phyloP scores from a whole-genome alignment of 1,140 invertebrate species.

The Calephelis virginiensis region DNA sequence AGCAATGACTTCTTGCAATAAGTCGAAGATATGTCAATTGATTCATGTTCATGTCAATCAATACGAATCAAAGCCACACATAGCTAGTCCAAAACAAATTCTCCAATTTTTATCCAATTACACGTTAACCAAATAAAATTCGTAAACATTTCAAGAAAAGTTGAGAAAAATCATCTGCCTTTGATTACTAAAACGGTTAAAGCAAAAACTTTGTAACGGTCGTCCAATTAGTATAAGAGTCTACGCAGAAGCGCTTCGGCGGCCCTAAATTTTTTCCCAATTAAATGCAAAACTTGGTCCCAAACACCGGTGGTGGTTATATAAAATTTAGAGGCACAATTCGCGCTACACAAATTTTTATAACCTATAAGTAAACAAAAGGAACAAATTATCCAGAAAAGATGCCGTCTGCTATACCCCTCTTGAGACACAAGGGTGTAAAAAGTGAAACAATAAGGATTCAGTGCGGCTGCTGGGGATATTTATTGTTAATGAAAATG shows the following conservation, averaged over 20 bases:
- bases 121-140: neutral
- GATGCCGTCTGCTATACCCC: constrained; percentile 60
- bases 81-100: no score
- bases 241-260: constrained; percentile 70
- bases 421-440: constrained; percentile 74
- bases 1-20: no score
- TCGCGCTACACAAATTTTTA: constrained; percentile 78
- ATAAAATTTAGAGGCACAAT: constrained; percentile 77
- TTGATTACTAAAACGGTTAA: constrained; percentile 63
- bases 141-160: neutral
- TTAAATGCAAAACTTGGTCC: constrained; percentile 74
- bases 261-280: constrained; percentile 75
- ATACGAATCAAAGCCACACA: no score
- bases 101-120: no score
- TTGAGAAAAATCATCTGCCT: constrained; percentile 31
- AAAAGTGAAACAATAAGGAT: constrained; percentile 79
- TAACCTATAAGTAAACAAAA: constrained; percentile 75
- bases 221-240: constrained; percentile 76
- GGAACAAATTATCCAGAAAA: constrained; percentile 68
- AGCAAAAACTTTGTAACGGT: constrained; percentile 68
- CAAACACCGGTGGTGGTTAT: constrained; percentile 57
- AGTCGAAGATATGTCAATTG: no score
- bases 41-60: no score
- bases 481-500: constrained; percentile 80
- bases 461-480: constrained; percentile 69